Conservation (phyloP, 92 coral and sea anemone species). For the Actinostola sp. region DNA sequence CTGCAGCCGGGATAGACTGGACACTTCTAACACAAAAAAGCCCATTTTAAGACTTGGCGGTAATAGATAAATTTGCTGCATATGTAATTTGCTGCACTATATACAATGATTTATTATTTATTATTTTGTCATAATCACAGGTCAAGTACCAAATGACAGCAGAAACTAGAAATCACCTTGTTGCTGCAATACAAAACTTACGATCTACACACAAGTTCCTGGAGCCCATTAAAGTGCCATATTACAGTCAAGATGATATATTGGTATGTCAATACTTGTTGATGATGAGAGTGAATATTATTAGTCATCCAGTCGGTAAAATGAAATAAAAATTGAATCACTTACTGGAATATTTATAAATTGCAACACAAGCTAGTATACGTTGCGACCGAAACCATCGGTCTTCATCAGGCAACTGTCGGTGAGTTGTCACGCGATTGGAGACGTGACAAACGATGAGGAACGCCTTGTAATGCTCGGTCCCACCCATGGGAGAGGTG, state of each 20-base stretch:
- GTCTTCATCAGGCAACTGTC: too few relatives aligned
- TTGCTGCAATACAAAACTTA: conserved; percentile 88
- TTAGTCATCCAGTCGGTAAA: too few relatives aligned
- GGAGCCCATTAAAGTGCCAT: conserved; percentile 72
- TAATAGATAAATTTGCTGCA: background rate
- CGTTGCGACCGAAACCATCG: too few relatives aligned
- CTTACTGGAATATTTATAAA: too few relatives aligned
- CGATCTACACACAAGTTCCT: conserved; percentile 58
- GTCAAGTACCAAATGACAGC: conserved; percentile 93
- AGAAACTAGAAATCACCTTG: conserved; percentile 89
- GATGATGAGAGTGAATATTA: background rate
- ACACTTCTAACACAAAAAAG: too few relatives aligned
- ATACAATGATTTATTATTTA: background rate
- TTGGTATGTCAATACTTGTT: conserved; percentile 52
- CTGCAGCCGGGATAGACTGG: too few relatives aligned
- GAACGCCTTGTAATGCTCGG: too few relatives aligned
- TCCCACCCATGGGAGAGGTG: too few relatives aligned
- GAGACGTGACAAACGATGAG: too few relatives aligned
- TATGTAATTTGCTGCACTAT: background rate
- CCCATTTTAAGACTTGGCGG: background rate
- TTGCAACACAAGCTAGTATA: too few relatives aligned
- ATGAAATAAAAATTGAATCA: too few relatives aligned
- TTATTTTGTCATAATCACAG: conserved; percentile 41
- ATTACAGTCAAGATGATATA: conserved; percentile 70
- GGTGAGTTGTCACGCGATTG: too few relatives aligned